Percentiles rank a stretch among this genome's conserved stretches.
Conservation (phyloP, 2,113 vertebrate species). For the Melanerpes aurifrons region DNA sequence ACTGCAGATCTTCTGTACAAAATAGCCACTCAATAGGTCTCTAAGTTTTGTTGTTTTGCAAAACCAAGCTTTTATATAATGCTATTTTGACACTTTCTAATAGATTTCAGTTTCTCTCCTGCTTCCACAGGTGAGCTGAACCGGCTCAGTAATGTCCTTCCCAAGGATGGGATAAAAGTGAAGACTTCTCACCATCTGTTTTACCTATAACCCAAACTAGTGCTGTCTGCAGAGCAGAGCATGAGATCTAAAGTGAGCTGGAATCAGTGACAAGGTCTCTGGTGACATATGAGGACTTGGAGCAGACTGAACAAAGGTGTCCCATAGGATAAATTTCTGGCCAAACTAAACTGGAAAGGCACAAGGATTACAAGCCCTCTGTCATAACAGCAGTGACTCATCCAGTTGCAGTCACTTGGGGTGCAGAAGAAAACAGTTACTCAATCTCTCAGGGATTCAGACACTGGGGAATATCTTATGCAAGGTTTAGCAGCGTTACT, state of each 20-base stretch:
- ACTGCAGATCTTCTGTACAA: constrained; percentile 6
- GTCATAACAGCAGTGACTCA: constrained; percentile 58
- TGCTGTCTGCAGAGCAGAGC: constrained; percentile 15
- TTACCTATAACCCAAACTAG: constrained; percentile 17
- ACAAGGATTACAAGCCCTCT: constrained; percentile 21
- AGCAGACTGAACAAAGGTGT: constrained; percentile 40
- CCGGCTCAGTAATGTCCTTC: background rate
- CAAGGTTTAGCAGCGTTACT: constrained; percentile 55
- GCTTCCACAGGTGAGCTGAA: constrained; percentile 5
- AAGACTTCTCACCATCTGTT: constrained; percentile 38
- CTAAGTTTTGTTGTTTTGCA: background rate
- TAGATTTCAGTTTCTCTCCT: background rate
- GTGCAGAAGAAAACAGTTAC: constrained; percentile 67
- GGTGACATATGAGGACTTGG: constrained; percentile 1
- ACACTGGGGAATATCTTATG: constrained; percentile 64
- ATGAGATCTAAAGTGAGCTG: background rate
- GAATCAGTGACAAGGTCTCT: constrained; percentile 34
- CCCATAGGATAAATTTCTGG: constrained; percentile 31
- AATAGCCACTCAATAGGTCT: background rate
- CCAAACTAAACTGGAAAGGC: constrained; percentile 38
- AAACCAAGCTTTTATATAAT: background rate
- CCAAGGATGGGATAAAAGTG: background rate
- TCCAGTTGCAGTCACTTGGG: constrained; percentile 36
- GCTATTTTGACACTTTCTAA: background rate
- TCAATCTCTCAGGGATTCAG: constrained; percentile 64